Evolutionary conservation across 1,140 invertebrate species (phyloP).

Genomic region (Drosophila bifasciata): DNA sequence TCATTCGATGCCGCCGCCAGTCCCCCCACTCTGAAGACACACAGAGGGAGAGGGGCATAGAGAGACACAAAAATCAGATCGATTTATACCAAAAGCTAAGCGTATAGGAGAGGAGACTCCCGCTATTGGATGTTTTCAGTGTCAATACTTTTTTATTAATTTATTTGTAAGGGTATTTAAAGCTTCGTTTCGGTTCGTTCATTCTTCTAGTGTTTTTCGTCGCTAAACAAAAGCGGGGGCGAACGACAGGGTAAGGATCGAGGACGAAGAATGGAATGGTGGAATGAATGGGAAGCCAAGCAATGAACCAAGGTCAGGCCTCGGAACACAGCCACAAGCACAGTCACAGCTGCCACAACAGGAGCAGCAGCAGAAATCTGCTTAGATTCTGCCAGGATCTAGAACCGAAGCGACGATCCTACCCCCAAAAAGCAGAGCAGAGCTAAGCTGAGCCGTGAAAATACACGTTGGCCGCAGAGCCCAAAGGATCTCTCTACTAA

Average conservation of each 20-base stretch:
- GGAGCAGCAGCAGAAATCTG: constrained; percentile 17
- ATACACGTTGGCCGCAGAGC: constrained; percentile 18
- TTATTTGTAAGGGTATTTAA: too few species aligned
- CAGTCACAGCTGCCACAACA: constrained; percentile 1
- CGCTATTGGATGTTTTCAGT: too few species aligned
- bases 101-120: too few species aligned
- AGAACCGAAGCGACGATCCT: constrained; percentile 25
- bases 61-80: too few species aligned
- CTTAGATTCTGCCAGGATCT: constrained; percentile 3
- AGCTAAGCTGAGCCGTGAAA: background rate
- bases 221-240: constrained; percentile 45
- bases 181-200: background rate
- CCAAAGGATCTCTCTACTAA: constrained; percentile 47
- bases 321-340: background rate
- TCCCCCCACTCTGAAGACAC: too few species aligned
- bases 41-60: too few species aligned
- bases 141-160: too few species aligned
- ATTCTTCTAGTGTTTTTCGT: background rate
- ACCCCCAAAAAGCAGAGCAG: constrained; percentile 23
- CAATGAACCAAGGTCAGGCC: constrained; percentile 50
- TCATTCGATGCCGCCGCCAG: too few species aligned
- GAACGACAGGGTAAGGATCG: constrained; percentile 9
- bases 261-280: background rate
- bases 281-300: constrained; percentile 30
- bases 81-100: too few species aligned